phyloP scores from a whole-genome alignment of 2,888 invertebrate species.

The Mimachlamys varia region DNA sequence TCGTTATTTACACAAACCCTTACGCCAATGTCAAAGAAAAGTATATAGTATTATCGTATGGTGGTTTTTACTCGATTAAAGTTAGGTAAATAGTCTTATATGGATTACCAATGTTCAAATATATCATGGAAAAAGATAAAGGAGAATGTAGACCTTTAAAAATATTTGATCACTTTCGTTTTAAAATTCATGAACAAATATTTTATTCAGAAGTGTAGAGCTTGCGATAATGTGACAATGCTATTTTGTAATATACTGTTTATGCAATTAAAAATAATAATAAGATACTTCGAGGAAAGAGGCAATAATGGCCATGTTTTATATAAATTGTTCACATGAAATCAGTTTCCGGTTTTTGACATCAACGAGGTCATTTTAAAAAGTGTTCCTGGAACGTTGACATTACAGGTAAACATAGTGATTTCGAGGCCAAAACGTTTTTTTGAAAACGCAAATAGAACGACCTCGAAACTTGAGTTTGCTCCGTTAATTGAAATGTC shows the following conservation, averaged over 20 bases:
- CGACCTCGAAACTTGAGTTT: too few species aligned
- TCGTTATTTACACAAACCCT: not conserved
- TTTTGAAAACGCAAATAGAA: not conserved
- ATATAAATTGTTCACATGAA: not conserved
- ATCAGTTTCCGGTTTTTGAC: not conserved
- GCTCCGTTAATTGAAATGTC: not conserved
- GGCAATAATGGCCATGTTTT: not conserved
- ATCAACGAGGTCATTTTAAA: not conserved
- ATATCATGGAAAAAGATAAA: too few species aligned
- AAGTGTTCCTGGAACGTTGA: not conserved
- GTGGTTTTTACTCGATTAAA: not conserved
- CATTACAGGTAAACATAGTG: not conserved
- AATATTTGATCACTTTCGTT: too few species aligned
- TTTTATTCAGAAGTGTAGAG: too few species aligned
- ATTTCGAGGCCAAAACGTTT: not conserved
- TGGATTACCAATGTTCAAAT: too few species aligned
- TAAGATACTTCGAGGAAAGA: not conserved
- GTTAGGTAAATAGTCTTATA: not conserved
- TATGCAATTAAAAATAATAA: too few species aligned
- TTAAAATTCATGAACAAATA: too few species aligned
- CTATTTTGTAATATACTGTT: too few species aligned
- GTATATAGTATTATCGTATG: not conserved
- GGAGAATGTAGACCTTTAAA: too few species aligned
- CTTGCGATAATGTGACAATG: too few species aligned
- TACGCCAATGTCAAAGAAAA: not conserved